These are phyloP conservation scores for Taeniopygia guttata DNA, from an alignment of 2,797 vertebrate genomes.

Conservation along the genomic window DNA sequence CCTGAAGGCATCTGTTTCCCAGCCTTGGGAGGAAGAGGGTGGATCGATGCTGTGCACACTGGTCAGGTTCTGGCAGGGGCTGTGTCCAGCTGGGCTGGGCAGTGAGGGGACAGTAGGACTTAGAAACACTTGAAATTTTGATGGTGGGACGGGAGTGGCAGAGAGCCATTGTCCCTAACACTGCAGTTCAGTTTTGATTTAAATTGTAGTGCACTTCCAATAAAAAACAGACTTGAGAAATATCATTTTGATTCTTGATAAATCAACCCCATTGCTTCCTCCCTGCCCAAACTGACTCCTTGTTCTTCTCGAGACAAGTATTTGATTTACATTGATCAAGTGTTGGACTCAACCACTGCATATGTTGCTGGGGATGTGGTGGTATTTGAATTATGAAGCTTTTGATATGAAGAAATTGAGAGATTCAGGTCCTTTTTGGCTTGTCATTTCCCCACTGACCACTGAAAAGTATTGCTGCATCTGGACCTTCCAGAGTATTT, in stretches of 20 bases:
- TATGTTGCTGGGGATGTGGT: background rate
- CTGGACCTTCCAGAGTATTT: background rate
- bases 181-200: background rate
- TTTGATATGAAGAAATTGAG: background rate
- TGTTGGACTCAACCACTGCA: background rate
- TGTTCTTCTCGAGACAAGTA: background rate
- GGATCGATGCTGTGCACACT: background rate
- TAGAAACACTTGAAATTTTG: background rate
- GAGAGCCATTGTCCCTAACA: accelerated
- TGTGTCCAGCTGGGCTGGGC: background rate
- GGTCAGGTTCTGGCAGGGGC: background rate
- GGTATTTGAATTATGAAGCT: background rate
- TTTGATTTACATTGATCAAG: background rate
- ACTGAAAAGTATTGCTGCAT: background rate
- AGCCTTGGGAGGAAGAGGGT: background rate
- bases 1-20: constrained; percentile 48
- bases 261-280: background rate
- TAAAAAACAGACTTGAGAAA: background rate
- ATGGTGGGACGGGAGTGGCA: background rate
- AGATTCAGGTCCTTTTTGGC: background rate
- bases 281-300: background rate
- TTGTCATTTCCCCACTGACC: background rate
- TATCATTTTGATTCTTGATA: background rate
- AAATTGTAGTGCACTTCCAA: background rate
- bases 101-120: accelerated